phyloP scores from a whole-genome alignment of 2,888 invertebrate species.

The Andricus quercusramuli region DNA sequence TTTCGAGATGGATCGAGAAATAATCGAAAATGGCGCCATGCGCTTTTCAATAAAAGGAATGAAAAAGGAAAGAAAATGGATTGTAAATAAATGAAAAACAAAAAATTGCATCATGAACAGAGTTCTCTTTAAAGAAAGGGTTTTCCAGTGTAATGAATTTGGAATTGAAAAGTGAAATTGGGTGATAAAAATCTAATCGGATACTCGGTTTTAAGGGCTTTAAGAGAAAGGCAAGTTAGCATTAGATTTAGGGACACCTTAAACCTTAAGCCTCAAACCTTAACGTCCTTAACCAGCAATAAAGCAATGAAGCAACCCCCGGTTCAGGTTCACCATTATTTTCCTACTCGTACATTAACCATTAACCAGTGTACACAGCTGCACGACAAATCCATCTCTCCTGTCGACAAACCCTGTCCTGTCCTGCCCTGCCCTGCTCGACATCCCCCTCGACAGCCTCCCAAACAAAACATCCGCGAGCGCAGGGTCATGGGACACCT shows the following conservation, averaged over 20 bases:
- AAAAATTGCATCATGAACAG: too few species aligned
- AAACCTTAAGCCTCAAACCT: conserved; percentile 73
- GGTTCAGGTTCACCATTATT: conserved; percentile 52
- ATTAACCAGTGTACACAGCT: conserved; percentile 78
- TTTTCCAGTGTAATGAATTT: background rate
- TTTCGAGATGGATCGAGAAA: too few species aligned
- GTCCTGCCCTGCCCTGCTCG: too few species aligned
- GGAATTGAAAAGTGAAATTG: background rate
- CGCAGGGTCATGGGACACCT: conserved; percentile 52
- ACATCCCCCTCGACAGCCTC: background rate
- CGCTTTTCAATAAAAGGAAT: too few species aligned
- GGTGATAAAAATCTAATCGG: conserved; percentile 42
- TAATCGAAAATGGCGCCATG: too few species aligned
- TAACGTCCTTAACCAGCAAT: conserved; percentile 73
- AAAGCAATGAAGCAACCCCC: conserved; percentile 63
- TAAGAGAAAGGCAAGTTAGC: conserved; percentile 65
- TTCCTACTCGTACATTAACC: conserved; percentile 68
- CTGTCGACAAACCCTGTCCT: conserved; percentile 56
- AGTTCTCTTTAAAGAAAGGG: too few species aligned
- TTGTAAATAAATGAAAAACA: too few species aligned
- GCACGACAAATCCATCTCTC: conserved; percentile 75
- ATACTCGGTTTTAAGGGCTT: conserved; percentile 49
- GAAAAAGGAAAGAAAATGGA: too few species aligned
- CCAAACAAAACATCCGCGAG: conserved; percentile 41
- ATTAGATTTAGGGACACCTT: conserved; percentile 72